Conservation (phyloP, 2,888 invertebrate genomes). For the Ophion slaviceki region DNA sequence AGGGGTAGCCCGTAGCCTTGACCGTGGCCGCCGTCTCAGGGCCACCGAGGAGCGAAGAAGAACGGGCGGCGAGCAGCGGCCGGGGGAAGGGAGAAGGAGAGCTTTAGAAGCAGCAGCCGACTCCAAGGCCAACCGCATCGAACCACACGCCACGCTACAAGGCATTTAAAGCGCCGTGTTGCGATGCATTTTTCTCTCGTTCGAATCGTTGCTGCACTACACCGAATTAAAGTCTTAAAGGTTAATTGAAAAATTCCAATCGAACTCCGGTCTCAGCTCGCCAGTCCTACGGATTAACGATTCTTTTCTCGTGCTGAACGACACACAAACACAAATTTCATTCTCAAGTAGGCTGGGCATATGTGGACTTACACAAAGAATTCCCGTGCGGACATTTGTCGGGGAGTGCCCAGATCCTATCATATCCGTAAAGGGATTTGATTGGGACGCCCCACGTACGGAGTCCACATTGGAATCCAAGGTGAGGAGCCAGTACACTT, state of each 20-base stretch:
- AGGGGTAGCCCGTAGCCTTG: conserved; percentile 77
- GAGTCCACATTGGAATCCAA: too few relatives aligned
- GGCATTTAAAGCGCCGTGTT: conserved; percentile 65
- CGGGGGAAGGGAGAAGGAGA: conserved; percentile 68
- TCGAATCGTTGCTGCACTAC: neutral
- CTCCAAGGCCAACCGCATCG: conserved; percentile 81
- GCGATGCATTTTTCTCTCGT: conserved; percentile 45
- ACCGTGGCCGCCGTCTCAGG: conserved; percentile 82
- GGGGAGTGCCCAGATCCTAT: too few relatives aligned
- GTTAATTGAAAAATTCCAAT: conserved; percentile 27
- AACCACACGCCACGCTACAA: conserved; percentile 70
- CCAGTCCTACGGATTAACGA: neutral
- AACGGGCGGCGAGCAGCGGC: conserved; percentile 46
- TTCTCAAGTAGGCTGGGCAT: too few relatives aligned
- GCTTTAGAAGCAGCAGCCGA: conserved; percentile 71
- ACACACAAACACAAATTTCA: too few relatives aligned
- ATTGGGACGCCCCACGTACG: too few relatives aligned
- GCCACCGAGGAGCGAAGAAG: conserved; percentile 70
- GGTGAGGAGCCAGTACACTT: too few relatives aligned
- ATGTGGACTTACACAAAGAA: too few relatives aligned
- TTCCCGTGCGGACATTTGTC: too few relatives aligned
- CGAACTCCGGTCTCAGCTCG: neutral
- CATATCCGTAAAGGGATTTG: too few relatives aligned
- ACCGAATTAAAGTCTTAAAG: conserved; percentile 21
- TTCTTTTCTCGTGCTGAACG: neutral